Evolutionary conservation across 2,888 invertebrate genomes (phyloP), one percentile per base, ranked within the genome.

Genomic region (Cyclophora punctaria): DNA sequence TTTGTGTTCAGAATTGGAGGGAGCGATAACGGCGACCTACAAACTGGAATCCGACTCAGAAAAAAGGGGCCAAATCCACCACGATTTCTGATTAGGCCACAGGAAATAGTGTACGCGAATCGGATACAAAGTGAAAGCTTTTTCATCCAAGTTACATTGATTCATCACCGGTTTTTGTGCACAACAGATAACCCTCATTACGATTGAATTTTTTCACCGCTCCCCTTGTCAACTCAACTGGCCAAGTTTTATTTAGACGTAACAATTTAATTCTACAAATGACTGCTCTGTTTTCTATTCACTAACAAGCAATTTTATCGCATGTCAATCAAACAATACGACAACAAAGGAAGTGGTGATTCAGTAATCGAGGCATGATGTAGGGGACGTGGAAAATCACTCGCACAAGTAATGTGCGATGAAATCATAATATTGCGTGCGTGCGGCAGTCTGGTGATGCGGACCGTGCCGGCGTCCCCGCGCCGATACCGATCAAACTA

Each of bases 381-480:
- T 51, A 47, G 48, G 54, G 52, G 52, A 67, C 65, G 68, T 71
- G 69, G 68, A 69, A 78, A 77, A 73, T 67, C 67, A 72, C 66
- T 67, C 64, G 60, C 58, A 56, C 55, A 48, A 53, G 53, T 60
- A 73, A 67, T 67, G 60, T 66, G 57, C 64, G 60, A 68, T 62
- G 59, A 66, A 70, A 71, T 37, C 37, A 37, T 65, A 59, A 67
- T 69, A 61, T 73, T 57, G 75, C 75, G 75, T 76, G 73, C 63
- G 59, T 64, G 62, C 53, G 52, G 59, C 51, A 60, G 50, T 53
- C 56, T 57, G 55, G 64, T 58, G 54, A 57, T 58, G 59, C 51
- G 55, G 59, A 56, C 59, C 51, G 53, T 44, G 44, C 51, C 48
- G 49, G 47, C 48, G 48, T 51, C 55, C 59, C 54, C 48, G 52